phyloP scores from a whole-genome alignment of 2,797 vertebrate genomes.

The Tympanoctomys barrerae region DNA sequence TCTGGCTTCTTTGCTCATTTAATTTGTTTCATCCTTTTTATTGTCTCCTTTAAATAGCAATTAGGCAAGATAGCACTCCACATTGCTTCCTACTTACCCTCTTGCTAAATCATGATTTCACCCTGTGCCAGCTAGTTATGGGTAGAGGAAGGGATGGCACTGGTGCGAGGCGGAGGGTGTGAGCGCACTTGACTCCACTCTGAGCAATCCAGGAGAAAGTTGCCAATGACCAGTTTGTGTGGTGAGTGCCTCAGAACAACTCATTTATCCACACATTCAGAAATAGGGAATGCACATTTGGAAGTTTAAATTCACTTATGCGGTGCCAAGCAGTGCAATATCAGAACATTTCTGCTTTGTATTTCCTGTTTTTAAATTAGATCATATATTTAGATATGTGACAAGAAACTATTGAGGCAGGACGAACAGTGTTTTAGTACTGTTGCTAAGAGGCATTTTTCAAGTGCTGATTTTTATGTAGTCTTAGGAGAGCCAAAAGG shows the following conservation, averaged over 20 bases:
- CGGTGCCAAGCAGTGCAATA: slow-evolving; percentile 35
- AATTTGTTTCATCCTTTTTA: slow-evolving; percentile 80
- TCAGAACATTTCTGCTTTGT: slow-evolving; percentile 40
- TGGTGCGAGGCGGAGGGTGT: slow-evolving; percentile 73
- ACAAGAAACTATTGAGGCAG: slow-evolving; percentile 15
- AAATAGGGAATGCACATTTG: slow-evolving; percentile 47
- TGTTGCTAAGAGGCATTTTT: slow-evolving; percentile 42
- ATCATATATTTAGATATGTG: background rate
- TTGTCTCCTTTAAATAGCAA: slow-evolving; percentile 80
- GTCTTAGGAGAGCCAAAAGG: background rate
- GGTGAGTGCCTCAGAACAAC: background rate
- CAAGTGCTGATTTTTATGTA: slow-evolving; percentile 44
- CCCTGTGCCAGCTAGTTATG: slow-evolving; percentile 66
- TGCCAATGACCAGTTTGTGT: slow-evolving; percentile 54
- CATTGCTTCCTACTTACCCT: slow-evolving; percentile 72
- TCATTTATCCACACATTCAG: slow-evolving; percentile 59
- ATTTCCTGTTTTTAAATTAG: slow-evolving; percentile 49
- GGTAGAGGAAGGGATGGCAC: slow-evolving; percentile 72
- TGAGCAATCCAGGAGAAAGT: slow-evolving; percentile 68
- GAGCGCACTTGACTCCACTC: slow-evolving; percentile 74
- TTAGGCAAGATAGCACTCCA: slow-evolving; percentile 72
- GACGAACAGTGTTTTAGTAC: background rate
- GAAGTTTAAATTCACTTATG: slow-evolving; percentile 53
- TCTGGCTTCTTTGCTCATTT: slow-evolving; percentile 79
- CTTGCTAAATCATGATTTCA: slow-evolving; percentile 78